Percentiles rank a stretch among this genome's conserved stretches.
These are phyloP conservation scores for Eupithecia pulchellata DNA, from an alignment of 2,888 invertebrate genomes.

Conservation along the genomic window DNA sequence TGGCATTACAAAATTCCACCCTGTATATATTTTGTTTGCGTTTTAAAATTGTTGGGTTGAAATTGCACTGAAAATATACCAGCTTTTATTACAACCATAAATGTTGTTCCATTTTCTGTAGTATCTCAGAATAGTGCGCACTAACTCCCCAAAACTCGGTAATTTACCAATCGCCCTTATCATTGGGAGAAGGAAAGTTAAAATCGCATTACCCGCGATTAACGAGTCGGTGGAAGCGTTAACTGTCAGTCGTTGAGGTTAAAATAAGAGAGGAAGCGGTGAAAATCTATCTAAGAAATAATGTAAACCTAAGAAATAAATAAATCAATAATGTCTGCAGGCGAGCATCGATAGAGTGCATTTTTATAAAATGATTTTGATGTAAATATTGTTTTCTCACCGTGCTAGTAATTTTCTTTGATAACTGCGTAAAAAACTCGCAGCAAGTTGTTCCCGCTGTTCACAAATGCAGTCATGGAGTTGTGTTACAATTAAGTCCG, in stretches of 20 bases:
- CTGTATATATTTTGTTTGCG: too few species aligned
- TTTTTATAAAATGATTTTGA: too few species aligned
- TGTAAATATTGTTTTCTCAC: not conserved
- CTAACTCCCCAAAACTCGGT: constrained; percentile 36
- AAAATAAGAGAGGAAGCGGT: constrained; percentile 9
- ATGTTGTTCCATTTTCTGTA: constrained; percentile 20
- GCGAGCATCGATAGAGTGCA: not conserved
- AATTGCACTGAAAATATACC: too few species aligned
- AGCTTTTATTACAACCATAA: too few species aligned
- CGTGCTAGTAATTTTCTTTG: not conserved
- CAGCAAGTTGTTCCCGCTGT: too few species aligned
- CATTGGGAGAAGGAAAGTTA: constrained; percentile 44
- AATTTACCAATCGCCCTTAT: constrained; percentile 46
- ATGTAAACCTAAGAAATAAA: too few species aligned
- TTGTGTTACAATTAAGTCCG: not conserved
- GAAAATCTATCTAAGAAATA: not conserved
- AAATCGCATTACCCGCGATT: constrained; percentile 44
- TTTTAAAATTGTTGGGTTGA: too few species aligned
- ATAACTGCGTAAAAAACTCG: not conserved
- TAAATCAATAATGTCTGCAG: too few species aligned
- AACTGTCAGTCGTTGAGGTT: constrained; percentile 25
- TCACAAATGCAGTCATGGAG: not conserved
- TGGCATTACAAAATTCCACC: too few species aligned
- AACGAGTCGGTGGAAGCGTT: constrained; percentile 40
- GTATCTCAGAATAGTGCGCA: constrained; percentile 16